A percentile compares a stretch with the other conserved stretches of the same genome.
phyloP scores from a whole-genome alignment of 2,113 vertebrate species.

The Sciurus niger region DNA sequence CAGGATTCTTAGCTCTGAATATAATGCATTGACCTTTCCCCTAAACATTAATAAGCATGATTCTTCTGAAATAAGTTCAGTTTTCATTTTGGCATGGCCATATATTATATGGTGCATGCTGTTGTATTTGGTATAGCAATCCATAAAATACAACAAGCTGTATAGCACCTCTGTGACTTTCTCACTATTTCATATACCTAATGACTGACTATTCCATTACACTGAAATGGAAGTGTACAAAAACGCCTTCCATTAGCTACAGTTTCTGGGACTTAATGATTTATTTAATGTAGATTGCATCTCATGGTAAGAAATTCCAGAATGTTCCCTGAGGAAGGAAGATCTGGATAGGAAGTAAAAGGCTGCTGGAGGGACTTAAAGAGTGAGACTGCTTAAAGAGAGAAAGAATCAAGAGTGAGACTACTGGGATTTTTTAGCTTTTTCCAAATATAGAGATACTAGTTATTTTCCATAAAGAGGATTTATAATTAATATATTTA shows the following conservation, averaged over 20 bases:
- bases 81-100: conserved; percentile 73
- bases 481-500: conserved; percentile 31
- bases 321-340: not conserved
- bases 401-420: not conserved
- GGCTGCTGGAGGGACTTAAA: not conserved
- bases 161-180: conserved; percentile 56
- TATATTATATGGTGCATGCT: conserved; percentile 33
- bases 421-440: not conserved
- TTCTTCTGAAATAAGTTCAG: conserved; percentile 68
- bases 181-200: conserved; percentile 45
- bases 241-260: conserved; percentile 48
- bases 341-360: not conserved
- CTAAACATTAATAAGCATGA: conserved; percentile 59
- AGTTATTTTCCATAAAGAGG: conserved; percentile 1
- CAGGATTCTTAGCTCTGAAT: conserved; percentile 61
- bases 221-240: conserved; percentile 66
- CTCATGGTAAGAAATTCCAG: conserved; percentile 52
- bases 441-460: not conserved
- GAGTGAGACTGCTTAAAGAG: not conserved
- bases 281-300: conserved; percentile 60
- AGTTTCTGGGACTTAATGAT: conserved; percentile 66
- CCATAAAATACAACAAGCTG: conserved; percentile 57
- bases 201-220: conserved; percentile 55
- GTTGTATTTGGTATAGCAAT: conserved; percentile 57
- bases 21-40: conserved; percentile 67